Base-by-base conservation (phyloP, 2,888 invertebrate genomes). In the Leucophora obtusa region DNA sequence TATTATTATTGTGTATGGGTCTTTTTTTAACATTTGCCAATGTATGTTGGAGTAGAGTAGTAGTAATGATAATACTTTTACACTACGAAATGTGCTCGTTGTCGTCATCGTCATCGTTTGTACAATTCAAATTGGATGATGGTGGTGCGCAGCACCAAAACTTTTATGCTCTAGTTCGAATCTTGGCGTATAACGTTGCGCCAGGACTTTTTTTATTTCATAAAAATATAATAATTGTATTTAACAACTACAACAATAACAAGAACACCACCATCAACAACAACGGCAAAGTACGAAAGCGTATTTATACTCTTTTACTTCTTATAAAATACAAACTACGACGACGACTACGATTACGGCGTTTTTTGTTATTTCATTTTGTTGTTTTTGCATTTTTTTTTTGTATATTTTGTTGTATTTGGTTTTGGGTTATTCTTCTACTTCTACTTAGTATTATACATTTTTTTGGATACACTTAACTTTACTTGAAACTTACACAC, bases 141-240 rank as follows among this genome's bases (percentile, higher is more conserved):
- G 77, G 73, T 81, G 81, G 81, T 80, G 82, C 80, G 81, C 82
- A 75, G 83, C 80, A 80, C 80, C 80, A 80, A 82, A 79, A 82
- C 82, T 83, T 83, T 82, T 82, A 83, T 83, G 83, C 83, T 85
- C 84, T 84, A 85, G 84, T 85, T 84, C 82, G 84, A 83, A 84
- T 84, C 84, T 84, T 84, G 82, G 84, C 84, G 84, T 83, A 83
- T 84, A 82, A 83, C 82, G 83, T 82, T 83, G 83, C 83, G 84
- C 83, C 85, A 84, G 84, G 85, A 84, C 82, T 81, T 79, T 77
- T 83, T 82, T 84, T 80, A 69, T 66, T 77, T 77, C 65, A 66
- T 77, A 77, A 77, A 81, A 78, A 72, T 66, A 73, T 74, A 77
- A 81, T 74, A 77, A 81, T 77, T 71, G 77, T 77, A 76, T 76